These are phyloP conservation scores for Megalurothrips usitatus DNA, from an alignment of 2,888 invertebrate species.

Conservation along the genomic window DNA sequence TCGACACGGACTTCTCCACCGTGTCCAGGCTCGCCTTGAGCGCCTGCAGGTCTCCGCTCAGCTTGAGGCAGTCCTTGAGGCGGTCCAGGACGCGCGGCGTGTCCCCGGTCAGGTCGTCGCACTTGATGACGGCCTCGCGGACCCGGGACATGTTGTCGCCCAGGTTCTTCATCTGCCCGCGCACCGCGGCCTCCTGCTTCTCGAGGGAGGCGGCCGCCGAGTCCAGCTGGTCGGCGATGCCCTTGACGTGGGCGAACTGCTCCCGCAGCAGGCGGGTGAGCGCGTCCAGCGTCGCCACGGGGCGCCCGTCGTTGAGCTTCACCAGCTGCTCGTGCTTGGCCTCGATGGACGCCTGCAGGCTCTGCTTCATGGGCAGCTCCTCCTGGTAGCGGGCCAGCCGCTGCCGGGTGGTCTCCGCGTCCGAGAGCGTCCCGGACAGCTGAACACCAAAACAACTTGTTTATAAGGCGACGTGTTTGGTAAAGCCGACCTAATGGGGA, in stretches of 20 bases:
- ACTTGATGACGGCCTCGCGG: conserved; percentile 78
- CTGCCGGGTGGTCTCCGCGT: conserved; percentile 73
- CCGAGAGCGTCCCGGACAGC: conserved; percentile 49
- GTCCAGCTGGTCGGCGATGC: conserved; percentile 69
- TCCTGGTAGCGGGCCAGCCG: conserved; percentile 78
- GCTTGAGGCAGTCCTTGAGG: conserved; percentile 65
- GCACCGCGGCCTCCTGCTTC: conserved; percentile 67
- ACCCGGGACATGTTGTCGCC: conserved; percentile 67
- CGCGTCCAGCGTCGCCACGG: conserved; percentile 63
- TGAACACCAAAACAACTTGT: neutral
- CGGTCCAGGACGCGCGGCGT: conserved; percentile 74
- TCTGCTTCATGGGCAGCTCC: conserved; percentile 73
- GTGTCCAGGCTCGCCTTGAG: conserved; percentile 64
- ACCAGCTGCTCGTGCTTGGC: conserved; percentile 75
- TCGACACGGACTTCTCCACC: conserved; percentile 63
- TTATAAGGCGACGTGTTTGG: too few species aligned
- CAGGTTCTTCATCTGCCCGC: conserved; percentile 64
- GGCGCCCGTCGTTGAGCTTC: conserved; percentile 66
- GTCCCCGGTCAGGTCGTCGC: conserved; percentile 84
- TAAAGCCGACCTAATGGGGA: too few species aligned
- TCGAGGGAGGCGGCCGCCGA: conserved; percentile 66
- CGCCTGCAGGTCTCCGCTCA: conserved; percentile 66
- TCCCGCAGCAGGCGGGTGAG: conserved; percentile 64
- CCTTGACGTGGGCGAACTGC: conserved; percentile 70
- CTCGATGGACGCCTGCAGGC: conserved; percentile 69